Evolutionary conservation across 2,113 vertebrate species (phyloP).

Genomic region (Dendrocopos noguchii): DNA sequence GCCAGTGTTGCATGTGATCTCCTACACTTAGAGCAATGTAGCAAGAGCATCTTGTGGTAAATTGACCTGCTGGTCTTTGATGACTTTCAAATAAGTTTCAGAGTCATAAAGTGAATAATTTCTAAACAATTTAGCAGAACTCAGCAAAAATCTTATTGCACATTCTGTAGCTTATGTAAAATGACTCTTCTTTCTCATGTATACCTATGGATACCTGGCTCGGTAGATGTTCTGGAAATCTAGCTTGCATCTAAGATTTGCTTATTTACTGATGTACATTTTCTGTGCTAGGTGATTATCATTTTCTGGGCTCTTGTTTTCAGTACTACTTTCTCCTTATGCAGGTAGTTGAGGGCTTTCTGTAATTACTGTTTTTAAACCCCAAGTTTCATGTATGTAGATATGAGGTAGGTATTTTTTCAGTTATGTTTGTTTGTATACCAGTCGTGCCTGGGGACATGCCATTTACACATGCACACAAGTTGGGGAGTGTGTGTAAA

Average conservation of each 20-base stretch:
- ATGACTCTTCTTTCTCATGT: not conserved
- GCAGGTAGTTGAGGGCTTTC: not conserved
- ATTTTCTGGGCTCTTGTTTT: not conserved
- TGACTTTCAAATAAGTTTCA: not conserved
- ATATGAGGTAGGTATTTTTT: not conserved
- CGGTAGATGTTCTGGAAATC: not conserved
- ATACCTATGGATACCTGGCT: not conserved
- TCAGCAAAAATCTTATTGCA: not conserved
- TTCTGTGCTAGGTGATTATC: not conserved
- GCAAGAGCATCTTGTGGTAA: not conserved
- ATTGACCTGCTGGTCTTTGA: not conserved
- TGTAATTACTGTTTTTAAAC: not conserved
- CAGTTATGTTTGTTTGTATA: not conserved
- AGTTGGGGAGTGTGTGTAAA: not conserved
- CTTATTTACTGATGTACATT: not conserved
- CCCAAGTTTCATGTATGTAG: not conserved
- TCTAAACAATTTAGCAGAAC: not conserved
- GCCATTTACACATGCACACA: not conserved
- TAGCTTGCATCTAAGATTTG: not conserved
- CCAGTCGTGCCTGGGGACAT: not conserved
- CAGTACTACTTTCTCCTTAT: not conserved
- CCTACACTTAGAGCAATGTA: accelerated
- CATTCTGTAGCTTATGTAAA: not conserved
- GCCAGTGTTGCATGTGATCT: not conserved
- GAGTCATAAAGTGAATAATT: not conserved